Evolutionary conservation across 2,113 vertebrate genomes (phyloP).

Genomic region (Eupsittula cactorum): DNA sequence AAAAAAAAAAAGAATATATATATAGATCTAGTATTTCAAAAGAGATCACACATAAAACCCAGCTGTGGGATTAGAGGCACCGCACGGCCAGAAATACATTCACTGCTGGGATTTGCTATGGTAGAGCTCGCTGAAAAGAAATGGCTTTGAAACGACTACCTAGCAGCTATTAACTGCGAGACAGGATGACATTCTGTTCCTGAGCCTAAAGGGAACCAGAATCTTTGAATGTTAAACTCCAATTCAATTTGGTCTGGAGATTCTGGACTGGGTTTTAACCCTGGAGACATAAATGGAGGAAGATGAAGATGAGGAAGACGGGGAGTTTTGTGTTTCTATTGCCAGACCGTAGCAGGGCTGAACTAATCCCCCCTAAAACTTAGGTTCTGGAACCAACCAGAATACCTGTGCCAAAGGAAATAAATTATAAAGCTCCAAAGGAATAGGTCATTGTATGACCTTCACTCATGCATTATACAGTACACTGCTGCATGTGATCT

Average conservation of each 20-base stretch:
- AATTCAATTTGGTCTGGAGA: constrained; percentile 58
- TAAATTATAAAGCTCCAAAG: constrained; percentile 6
- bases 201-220: constrained; percentile 48
- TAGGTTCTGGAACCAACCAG: background rate
- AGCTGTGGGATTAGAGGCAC: constrained; percentile 55
- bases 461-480: constrained; percentile 9
- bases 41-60: constrained; percentile 39
- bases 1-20: background rate
- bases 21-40: constrained; percentile 54
- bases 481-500: background rate
- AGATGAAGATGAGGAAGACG: background rate
- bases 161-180: constrained; percentile 57
- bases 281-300: constrained; percentile 14
- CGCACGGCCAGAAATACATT: constrained; percentile 56
- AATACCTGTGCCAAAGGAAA: background rate
- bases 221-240: constrained; percentile 61
- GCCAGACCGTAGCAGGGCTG: background rate
- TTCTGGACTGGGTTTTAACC: constrained; percentile 49
- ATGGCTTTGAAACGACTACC: constrained; percentile 67
- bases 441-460: background rate
- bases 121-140: constrained; percentile 59
- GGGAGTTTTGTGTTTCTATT: background rate
- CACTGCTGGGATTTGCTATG: constrained; percentile 65
- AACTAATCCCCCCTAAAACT: background rate
- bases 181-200: constrained; percentile 61